Conservation (phyloP, 1,140 invertebrate species). For the Adelges cooleyi region DNA sequence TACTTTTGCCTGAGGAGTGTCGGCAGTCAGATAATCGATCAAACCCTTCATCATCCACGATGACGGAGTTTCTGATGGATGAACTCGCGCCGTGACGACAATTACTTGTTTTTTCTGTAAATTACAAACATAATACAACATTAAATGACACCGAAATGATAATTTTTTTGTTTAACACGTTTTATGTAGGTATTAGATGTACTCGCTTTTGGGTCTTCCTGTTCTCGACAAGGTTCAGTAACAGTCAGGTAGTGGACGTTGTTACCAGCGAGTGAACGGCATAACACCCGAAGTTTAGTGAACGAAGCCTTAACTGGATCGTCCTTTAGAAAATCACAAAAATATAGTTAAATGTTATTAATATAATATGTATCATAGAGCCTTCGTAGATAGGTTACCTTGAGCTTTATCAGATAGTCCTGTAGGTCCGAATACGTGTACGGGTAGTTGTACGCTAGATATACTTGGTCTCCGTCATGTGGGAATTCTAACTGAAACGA, state of each 20-base stretch:
- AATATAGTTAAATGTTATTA: neutral
- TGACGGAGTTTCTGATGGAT: constrained; percentile 90
- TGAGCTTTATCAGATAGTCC: constrained; percentile 41
- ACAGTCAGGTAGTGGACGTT: constrained; percentile 86
- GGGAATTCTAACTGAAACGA: constrained; percentile 89
- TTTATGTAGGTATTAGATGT: constrained; percentile 21
- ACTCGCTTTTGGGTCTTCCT: constrained; percentile 35
- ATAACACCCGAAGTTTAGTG: constrained; percentile 66
- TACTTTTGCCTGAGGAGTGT: constrained; percentile 56
- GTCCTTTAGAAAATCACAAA: constrained; percentile 41
- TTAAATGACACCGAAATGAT: neutral
- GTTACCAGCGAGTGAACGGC: constrained; percentile 78
- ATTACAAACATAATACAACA: constrained; percentile 26
- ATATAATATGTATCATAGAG: too few relatives aligned
- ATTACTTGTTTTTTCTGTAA: constrained; percentile 64
- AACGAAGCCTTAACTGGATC: constrained; percentile 69
- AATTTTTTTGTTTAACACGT: constrained; percentile 38
- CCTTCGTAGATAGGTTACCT: too few relatives aligned
- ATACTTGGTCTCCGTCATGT: constrained; percentile 80
- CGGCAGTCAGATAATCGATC: constrained; percentile 79
- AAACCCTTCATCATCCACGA: constrained; percentile 96
- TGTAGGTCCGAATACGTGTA: constrained; percentile 86
- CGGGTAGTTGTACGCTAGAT: constrained; percentile 92
- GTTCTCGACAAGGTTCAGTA: constrained; percentile 39
- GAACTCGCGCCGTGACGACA: constrained; percentile 79